phyloP scores from a whole-genome alignment of 1,140 invertebrate species.

The Trichonephila clavata region DNA sequence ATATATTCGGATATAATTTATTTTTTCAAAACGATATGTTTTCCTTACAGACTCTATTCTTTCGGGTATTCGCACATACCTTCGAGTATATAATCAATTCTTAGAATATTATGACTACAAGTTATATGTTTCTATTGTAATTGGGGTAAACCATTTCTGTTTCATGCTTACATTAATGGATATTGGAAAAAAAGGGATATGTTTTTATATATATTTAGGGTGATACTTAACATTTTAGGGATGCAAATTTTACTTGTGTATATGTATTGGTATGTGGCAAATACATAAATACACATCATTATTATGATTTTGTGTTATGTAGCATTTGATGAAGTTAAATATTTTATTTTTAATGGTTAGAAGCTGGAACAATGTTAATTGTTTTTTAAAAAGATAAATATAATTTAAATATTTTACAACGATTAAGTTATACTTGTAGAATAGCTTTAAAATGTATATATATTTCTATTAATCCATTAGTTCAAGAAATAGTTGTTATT shows the following conservation, averaged over 20 bases:
- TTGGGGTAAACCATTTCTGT: conserved; percentile 12
- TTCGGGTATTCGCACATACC: conserved; percentile 76
- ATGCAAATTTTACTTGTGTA: conserved; percentile 15
- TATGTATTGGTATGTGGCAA: conserved; percentile 44
- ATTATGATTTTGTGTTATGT: conserved; percentile 65
- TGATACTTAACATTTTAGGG: conserved; percentile 38
- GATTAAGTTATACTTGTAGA: too few relatives aligned
- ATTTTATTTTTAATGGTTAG: neutral
- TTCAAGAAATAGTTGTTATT: too few relatives aligned
- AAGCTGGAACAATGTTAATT: too few relatives aligned
- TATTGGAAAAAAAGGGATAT: conserved; percentile 39
- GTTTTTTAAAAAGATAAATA: too few relatives aligned
- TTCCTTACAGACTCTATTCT: conserved; percentile 36
- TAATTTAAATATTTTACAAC: too few relatives aligned
- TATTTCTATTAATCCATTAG: too few relatives aligned
- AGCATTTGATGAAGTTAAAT: conserved; percentile 49
- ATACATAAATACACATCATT: conserved; percentile 38
- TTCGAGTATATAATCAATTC: conserved; percentile 38
- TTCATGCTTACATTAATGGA: conserved; percentile 30
- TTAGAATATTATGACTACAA: conserved; percentile 43
- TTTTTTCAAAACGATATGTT: conserved; percentile 73
- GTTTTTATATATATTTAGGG: conserved; percentile 4
- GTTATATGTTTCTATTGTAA: conserved; percentile 53
- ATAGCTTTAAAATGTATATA: too few relatives aligned
- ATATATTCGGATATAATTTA: conserved; percentile 67